phyloP scores from a whole-genome alignment of 2,113 vertebrate genomes.

The Hippocampus zosterae region DNA sequence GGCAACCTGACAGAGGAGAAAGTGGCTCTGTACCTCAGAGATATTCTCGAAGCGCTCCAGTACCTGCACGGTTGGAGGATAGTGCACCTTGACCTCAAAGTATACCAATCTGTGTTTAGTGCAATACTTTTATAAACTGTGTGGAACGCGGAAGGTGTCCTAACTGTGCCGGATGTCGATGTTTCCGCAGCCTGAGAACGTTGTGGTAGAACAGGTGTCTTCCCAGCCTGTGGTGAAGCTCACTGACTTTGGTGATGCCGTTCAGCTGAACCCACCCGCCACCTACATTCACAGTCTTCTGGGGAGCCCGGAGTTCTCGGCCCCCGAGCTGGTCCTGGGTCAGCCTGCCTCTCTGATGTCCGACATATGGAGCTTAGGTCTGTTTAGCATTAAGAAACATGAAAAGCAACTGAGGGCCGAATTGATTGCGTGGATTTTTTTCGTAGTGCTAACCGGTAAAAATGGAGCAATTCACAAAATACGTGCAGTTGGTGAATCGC shows the following conservation, averaged over 20 bases:
- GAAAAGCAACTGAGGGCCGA: neutral
- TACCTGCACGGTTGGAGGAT: conserved; percentile 97
- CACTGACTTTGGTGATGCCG: conserved; percentile 91
- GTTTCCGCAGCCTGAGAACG: conserved; percentile 86
- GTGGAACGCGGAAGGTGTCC: neutral
- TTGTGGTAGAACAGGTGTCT: conserved; percentile 88
- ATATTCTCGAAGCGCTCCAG: conserved; percentile 92
- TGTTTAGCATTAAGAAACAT: conserved; percentile 4
- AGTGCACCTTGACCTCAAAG: conserved; percentile 95
- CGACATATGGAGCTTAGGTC: conserved; percentile 91
- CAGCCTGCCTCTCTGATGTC: conserved; percentile 88
- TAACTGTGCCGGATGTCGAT: neutral
- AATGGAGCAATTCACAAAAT: too few relatives aligned
- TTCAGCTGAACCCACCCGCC: conserved; percentile 80
- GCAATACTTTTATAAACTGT: neutral
- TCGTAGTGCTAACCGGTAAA: too few relatives aligned
- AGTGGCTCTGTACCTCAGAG: conserved; percentile 87
- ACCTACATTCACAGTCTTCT: conserved; percentile 87
- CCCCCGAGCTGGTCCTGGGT: conserved; percentile 96
- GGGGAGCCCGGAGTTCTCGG: conserved; percentile 94
- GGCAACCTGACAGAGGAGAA: conserved; percentile 95
- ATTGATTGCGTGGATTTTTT: too few relatives aligned
- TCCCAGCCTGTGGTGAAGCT: conserved; percentile 88
- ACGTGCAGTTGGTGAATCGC: too few relatives aligned
- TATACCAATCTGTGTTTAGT: conserved; percentile 38